A percentile compares a stretch with the other conserved stretches of the same genome.
Conservation (phyloP, 2,113 vertebrate species). For the Stegostoma tigrinum region DNA sequence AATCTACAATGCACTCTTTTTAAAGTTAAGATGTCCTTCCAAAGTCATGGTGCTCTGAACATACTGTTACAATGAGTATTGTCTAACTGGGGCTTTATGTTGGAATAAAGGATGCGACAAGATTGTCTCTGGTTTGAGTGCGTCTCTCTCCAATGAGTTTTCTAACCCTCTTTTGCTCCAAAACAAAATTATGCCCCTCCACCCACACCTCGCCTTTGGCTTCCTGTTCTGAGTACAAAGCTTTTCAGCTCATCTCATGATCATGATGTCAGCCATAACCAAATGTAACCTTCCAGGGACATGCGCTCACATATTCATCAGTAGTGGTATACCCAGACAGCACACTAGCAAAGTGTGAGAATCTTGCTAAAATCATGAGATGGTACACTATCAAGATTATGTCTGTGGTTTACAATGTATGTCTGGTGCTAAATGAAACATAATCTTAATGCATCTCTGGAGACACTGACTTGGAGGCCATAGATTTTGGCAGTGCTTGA, state of each 20-base stretch:
- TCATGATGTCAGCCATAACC: too few relatives aligned
- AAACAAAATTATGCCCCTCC: not conserved
- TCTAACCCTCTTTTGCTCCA: not conserved
- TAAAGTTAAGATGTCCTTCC: not conserved
- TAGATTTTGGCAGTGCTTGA: too few relatives aligned
- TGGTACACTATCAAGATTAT: too few relatives aligned
- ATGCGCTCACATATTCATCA: too few relatives aligned
- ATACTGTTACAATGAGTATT: not conserved
- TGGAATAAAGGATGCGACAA: not conserved
- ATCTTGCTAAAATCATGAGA: too few relatives aligned
- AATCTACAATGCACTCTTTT: not conserved
- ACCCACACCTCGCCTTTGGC: not conserved
- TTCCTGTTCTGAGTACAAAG: not conserved
- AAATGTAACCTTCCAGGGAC: too few relatives aligned
- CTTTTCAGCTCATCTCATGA: not conserved
- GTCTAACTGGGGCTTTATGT: not conserved
- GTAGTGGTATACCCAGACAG: too few relatives aligned
- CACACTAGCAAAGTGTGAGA: too few relatives aligned
- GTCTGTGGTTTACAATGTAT: too few relatives aligned
- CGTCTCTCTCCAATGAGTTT: not conserved
- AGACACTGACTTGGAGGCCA: too few relatives aligned
- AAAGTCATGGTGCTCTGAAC: not conserved
- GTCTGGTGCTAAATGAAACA: too few relatives aligned
- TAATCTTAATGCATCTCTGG: too few relatives aligned
- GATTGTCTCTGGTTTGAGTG: not conserved